These are phyloP conservation scores for Andrena camellia DNA, from an alignment of 2,888 invertebrate species.

Conservation along the genomic window DNA sequence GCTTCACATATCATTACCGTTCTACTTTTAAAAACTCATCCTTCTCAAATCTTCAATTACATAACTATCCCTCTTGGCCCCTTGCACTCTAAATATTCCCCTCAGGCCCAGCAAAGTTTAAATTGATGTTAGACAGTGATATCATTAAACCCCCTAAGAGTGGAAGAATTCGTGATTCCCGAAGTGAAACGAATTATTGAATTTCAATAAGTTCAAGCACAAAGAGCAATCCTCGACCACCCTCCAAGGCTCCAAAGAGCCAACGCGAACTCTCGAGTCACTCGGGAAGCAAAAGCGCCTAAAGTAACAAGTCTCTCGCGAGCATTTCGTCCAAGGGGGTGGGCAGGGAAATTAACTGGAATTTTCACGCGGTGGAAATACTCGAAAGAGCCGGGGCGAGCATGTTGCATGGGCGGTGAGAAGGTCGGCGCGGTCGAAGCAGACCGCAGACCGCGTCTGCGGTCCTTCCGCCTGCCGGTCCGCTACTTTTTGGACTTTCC, in stretches of 20 bases:
- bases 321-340: constrained; percentile 13
- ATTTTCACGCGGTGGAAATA: constrained; percentile 65
- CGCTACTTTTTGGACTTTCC: constrained; percentile 71
- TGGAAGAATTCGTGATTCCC: too few relatives aligned
- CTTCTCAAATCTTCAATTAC: too few relatives aligned
- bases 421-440: constrained; percentile 62
- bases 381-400: constrained; percentile 36
- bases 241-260: neutral
- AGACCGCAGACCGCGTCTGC: constrained; percentile 78
- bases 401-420: constrained; percentile 54
- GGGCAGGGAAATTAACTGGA: constrained; percentile 58
- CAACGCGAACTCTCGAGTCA: neutral
- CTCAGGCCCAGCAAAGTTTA: too few relatives aligned
- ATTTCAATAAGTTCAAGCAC: too few relatives aligned
- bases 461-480: constrained; percentile 72
- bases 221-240: too few relatives aligned
- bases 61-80: too few relatives aligned
- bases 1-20: too few relatives aligned
- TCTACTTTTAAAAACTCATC: too few relatives aligned
- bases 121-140: too few relatives aligned
- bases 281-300: neutral
- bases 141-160: too few relatives aligned
- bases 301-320: constrained; percentile 5
- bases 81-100: too few relatives aligned
- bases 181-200: too few relatives aligned